These are phyloP conservation scores for human DNA, from an alignment of 2,113 vertebrate species.

Conservation along the genomic window GRCh38 chr1:46061001-46061500, in stretches of 20 bases:
- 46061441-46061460: background rate
- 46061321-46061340: background rate
- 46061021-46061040: slow-evolving; percentile 5
- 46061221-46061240: background rate
- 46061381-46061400: background rate
- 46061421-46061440: slow-evolving; percentile 5
- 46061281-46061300: slow-evolving; percentile 9
- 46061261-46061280: background rate
- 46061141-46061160: background rate
- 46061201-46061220: background rate
- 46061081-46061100: slow-evolving; percentile 31
- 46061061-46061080: slow-evolving; percentile 27
- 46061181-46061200: background rate
- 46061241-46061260: background rate
- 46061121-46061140: background rate
- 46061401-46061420: background rate
- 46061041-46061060: background rate
- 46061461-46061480: slow-evolving; percentile 25
- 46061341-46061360: background rate
- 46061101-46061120: background rate
- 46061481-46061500: background rate
- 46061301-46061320: background rate
- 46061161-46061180: background rate
- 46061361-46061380: background rate
- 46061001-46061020: background rate